phyloP scores from a whole-genome alignment of 2,888 invertebrate genomes.

The Sclerodermus sp. region DNA sequence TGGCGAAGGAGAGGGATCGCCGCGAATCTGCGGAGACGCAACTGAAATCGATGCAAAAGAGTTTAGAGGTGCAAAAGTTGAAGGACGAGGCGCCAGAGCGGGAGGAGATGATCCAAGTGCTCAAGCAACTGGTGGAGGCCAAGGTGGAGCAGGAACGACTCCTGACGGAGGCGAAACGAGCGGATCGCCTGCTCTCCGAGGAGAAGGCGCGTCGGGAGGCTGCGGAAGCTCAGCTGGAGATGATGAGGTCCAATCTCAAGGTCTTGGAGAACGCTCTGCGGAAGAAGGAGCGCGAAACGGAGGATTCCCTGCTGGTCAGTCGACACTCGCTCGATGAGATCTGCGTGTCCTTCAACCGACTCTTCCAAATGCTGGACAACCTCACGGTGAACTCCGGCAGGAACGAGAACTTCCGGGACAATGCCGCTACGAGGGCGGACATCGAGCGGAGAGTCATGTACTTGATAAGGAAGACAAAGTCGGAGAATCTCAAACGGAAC shows the following conservation, averaged over 20 bases:
- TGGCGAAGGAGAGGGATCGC: too few relatives aligned
- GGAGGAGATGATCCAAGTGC: conserved; percentile 4
- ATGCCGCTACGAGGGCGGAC: conserved; percentile 17
- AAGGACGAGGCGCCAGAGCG: not conserved
- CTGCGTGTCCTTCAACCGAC: conserved; percentile 39
- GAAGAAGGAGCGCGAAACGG: conserved; percentile 41
- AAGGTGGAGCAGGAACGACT: conserved; percentile 35
- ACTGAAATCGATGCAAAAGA: not conserved
- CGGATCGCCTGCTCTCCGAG: conserved; percentile 35
- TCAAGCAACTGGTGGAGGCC: conserved; percentile 28
- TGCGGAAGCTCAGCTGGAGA: conserved; percentile 40
- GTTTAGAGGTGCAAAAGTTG: not conserved
- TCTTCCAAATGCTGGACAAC: conserved; percentile 41
- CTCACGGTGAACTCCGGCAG: conserved; percentile 19
- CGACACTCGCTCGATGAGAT: conserved; percentile 48
- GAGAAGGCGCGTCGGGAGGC: conserved; percentile 41
- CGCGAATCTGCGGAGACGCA: not conserved
- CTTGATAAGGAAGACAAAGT: conserved; percentile 50
- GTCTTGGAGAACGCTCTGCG: conserved; percentile 38
- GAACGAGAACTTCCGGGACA: conserved; percentile 10
- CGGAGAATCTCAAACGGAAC: conserved; percentile 41
- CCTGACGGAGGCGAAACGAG: conserved; percentile 31
- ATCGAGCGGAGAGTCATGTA: conserved; percentile 37
- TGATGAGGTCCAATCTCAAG: conserved; percentile 32
- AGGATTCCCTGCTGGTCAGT: conserved; percentile 42